These are phyloP conservation scores for Drosophila albomicans DNA, from an alignment of 1,140 invertebrate genomes.

Conservation along the genomic window DNA sequence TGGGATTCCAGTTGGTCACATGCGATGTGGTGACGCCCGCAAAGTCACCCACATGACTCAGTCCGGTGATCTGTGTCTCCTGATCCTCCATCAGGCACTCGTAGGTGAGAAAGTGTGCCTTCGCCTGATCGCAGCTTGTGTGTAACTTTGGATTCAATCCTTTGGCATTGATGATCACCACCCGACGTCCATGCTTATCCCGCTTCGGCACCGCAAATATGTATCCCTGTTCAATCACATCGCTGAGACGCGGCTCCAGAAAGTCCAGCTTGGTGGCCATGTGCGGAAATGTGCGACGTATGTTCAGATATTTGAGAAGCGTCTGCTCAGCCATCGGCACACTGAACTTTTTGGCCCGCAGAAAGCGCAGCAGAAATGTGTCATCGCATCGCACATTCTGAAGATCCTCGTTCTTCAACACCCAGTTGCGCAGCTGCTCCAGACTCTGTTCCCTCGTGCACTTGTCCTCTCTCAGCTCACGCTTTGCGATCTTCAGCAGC, in stretches of 20 bases:
- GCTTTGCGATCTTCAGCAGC: slow-evolving; percentile 86
- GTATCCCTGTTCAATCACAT: slow-evolving; percentile 89
- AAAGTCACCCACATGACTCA: slow-evolving; percentile 89
- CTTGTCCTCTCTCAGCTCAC: slow-evolving; percentile 89
- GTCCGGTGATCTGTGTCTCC: slow-evolving; percentile 89
- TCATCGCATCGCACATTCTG: slow-evolving; percentile 90
- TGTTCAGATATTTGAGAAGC: slow-evolving; percentile 91
- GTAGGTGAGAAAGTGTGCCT: slow-evolving; percentile 89
- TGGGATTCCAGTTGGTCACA: slow-evolving; percentile 89
- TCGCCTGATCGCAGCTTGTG: slow-evolving; percentile 88
- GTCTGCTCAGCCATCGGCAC: slow-evolving; percentile 92
- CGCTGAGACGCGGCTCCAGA: slow-evolving; percentile 87
- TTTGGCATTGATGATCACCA: slow-evolving; percentile 89
- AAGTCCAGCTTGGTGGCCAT: slow-evolving; percentile 89
- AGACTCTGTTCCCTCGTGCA: slow-evolving; percentile 87
- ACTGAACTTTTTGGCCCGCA: slow-evolving; percentile 92
- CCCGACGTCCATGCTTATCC: slow-evolving; percentile 89
- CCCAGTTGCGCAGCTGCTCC: slow-evolving; percentile 88
- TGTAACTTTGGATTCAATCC: slow-evolving; percentile 88
- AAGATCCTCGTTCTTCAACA: slow-evolving; percentile 89
- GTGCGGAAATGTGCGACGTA: slow-evolving; percentile 88
- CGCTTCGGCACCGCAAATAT: slow-evolving; percentile 90
- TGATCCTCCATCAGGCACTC: slow-evolving; percentile 91
- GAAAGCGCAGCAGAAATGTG: slow-evolving; percentile 90
- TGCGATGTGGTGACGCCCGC: slow-evolving; percentile 87